Evolutionary conservation across 2,797 vertebrate species (phyloP).

Genomic region (Betta splendens): DNA sequence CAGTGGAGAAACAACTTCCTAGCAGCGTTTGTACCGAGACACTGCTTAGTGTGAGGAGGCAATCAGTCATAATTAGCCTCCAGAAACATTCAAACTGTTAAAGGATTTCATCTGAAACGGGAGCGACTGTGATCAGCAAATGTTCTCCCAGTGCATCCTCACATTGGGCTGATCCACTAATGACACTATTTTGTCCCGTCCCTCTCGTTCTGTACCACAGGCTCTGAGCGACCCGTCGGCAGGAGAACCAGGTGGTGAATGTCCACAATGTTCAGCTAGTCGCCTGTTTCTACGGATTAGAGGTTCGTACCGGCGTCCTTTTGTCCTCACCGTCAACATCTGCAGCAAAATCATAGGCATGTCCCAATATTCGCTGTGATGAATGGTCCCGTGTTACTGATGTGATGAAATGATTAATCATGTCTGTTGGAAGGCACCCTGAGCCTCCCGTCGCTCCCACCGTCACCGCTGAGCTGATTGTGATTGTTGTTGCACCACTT

Average conservation of each 20-base stretch:
- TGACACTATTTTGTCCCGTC: background rate
- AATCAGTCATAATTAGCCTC: constrained; percentile 52
- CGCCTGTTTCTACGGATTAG: constrained; percentile 68
- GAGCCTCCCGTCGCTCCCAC: constrained; percentile 28
- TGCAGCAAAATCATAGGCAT: constrained; percentile 28
- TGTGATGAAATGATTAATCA: constrained; percentile 49
- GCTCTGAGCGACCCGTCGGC: constrained; percentile 28
- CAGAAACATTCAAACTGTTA: constrained; percentile 38
- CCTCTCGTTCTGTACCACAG: constrained; percentile 55
- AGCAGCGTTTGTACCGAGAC: constrained; percentile 48
- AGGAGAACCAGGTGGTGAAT: constrained; percentile 44
- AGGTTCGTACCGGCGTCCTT: constrained; percentile 68
- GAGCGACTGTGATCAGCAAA: background rate
- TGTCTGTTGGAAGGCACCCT: constrained; percentile 18
- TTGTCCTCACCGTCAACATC: background rate
- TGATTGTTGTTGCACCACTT: constrained; percentile 14
- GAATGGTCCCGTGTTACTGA: constrained; percentile 14
- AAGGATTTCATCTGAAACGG: constrained; percentile 25
- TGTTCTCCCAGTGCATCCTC: background rate
- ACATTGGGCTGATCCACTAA: background rate
- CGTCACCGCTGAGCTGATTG: constrained; percentile 36
- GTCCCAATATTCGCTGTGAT: constrained; percentile 9
- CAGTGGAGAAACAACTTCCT: constrained; percentile 32
- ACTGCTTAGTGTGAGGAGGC: constrained; percentile 25
- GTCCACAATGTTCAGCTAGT: constrained; percentile 60